Evolutionary conservation across 1,140 invertebrate genomes (phyloP).

Genomic region (Elysia chlorotica): DNA sequence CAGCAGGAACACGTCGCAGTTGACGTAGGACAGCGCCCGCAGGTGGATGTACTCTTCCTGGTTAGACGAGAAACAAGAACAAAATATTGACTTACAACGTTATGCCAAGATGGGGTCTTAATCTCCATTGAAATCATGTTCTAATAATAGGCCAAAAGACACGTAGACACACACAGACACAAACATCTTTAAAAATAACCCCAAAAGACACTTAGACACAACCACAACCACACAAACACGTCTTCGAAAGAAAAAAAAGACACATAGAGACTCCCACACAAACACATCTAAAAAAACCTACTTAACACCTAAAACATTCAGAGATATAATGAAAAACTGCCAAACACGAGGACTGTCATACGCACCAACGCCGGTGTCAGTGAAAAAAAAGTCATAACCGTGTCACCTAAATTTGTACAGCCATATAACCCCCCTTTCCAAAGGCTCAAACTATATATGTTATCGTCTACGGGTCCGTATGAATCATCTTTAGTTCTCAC

Average conservation of each 20-base stretch:
- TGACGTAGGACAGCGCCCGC: conserved; percentile 92
- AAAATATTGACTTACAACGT: background rate
- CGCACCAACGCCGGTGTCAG: background rate
- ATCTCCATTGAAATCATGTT: background rate
- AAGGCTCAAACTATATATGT: too few relatives aligned
- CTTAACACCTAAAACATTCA: background rate
- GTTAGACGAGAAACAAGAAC: conserved; percentile 10
- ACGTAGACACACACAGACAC: background rate
- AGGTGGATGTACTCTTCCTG: conserved; percentile 95
- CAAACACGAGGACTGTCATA: too few relatives aligned
- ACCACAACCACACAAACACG: background rate
- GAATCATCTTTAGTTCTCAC: too few relatives aligned
- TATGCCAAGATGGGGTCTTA: too few relatives aligned
- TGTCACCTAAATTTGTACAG: too few relatives aligned
- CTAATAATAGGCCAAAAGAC: background rate
- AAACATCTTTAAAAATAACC: background rate
- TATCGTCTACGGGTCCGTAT: too few relatives aligned
- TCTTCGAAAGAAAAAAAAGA: too few relatives aligned
- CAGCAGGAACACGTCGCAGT: conserved; percentile 98
- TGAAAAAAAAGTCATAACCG: too few relatives aligned
- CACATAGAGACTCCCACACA: background rate
- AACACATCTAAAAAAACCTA: background rate
- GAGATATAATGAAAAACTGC: too few relatives aligned
- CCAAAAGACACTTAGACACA: background rate
- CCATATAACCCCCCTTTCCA: too few relatives aligned